Evolutionary conservation across 1,140 invertebrate species (phyloP), one percentile per base, ranked within the genome.

Genomic region (Anoplolepis gracilipes): DNA sequence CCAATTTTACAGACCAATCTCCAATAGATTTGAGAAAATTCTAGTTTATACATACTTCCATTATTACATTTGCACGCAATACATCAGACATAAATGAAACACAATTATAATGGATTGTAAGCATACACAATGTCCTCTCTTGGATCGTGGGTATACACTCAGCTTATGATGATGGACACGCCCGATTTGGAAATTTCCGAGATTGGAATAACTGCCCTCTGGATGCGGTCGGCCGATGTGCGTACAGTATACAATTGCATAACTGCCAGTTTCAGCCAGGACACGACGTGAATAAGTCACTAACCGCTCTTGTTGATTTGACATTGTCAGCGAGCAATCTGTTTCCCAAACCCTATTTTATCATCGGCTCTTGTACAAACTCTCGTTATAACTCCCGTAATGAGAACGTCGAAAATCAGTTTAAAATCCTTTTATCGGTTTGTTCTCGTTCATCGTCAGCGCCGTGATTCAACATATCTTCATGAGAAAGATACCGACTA

Each of bases 281-380:
- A 90, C 85, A 90, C 85, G 88, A 90, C 86, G 72, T 90, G 89
- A 90, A 90, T 90, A 90, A 90, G 89, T 90, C 88, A 85, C 76
- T 72, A 90, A 90, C 85, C 88, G 85, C 88, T 90, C 88, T 90
- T 89, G 88, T 85, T 85, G 89, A 61, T 11, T 59, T 85, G 85
- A 90, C 89, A 90, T 90, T 90, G 89, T 90, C 89, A 90, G 89
- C 85, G 61, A 79, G 72, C 89, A 85, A 85, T 85, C 78, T 33
- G 22, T n/a, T 25, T 7, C 22, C 55, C 16, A 39, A 2, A 30
- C 70, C 11, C 64, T 65, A 28, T 64, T 72, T 78, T 85, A 69
- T 84, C 42, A 72, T 4, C 64, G 30, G 55, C 19, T 85, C 87
- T 85, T 67, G 76, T 61, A 59, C 78, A 78, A 79, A 39, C 62